Conservation (phyloP, 2,113 vertebrate species). For the Eubucco bourcierii region DNA sequence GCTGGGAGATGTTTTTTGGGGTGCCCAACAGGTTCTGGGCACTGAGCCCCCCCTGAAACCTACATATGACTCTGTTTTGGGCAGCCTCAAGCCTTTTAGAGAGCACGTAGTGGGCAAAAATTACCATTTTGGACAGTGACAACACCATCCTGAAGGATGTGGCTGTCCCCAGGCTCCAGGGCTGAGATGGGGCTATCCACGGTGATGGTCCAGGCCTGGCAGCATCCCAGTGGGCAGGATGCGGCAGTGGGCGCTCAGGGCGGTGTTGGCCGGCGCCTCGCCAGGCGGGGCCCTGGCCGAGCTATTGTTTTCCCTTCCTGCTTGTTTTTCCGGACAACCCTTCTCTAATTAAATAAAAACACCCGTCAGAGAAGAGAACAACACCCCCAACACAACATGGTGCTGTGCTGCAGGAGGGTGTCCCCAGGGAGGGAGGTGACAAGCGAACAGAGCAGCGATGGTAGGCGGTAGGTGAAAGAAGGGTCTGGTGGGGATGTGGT, state of each 20-base stretch:
- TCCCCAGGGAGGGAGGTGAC: background rate
- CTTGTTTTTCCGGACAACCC: conserved; percentile 60
- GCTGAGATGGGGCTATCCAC: background rate
- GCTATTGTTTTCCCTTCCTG: conserved; percentile 68
- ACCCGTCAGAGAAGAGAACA: background rate
- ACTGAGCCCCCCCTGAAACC: fast-evolving
- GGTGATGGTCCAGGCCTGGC: background rate
- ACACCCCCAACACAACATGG: fast-evolving
- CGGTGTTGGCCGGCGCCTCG: background rate
- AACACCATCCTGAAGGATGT: fast-evolving
- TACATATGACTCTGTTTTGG: fast-evolving
- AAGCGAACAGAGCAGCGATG: fast-evolving
- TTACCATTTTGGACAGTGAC: fast-evolving
- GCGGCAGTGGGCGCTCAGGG: background rate
- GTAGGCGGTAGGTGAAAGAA: background rate
- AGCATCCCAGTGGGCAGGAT: background rate
- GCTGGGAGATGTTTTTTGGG: background rate
- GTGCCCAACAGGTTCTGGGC: fast-evolving
- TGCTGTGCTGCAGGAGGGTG: background rate
- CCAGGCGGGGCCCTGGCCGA: conserved; percentile 43
- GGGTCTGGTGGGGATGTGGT: fast-evolving
- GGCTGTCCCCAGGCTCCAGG: fast-evolving
- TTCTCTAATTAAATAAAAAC: conserved; percentile 50
- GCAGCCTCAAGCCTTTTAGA: background rate
- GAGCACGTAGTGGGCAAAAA: fast-evolving